Evolutionary conservation across 2,113 vertebrate genomes (phyloP).

Genomic region (Aldabrachelys gigantea): DNA sequence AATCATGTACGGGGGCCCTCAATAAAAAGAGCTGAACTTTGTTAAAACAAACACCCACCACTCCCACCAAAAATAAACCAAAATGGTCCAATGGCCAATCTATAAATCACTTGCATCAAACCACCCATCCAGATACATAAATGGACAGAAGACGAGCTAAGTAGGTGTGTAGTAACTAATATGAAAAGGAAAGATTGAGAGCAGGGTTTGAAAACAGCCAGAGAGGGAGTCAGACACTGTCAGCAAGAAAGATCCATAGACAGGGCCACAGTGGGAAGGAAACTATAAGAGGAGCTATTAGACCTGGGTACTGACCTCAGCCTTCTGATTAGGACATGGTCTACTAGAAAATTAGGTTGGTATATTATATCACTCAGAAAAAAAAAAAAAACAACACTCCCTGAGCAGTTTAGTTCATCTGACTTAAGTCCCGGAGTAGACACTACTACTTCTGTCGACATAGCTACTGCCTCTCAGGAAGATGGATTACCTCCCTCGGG

Average conservation of each 20-base stretch:
- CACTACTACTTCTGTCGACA: not conserved
- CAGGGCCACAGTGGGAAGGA: not conserved
- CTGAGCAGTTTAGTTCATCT: not conserved
- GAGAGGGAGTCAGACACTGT: not conserved
- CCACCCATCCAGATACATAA: not conserved
- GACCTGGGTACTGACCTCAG: accelerated
- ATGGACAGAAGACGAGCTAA: not conserved
- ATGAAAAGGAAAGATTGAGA: not conserved
- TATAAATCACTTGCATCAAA: not conserved
- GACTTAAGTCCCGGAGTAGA: not conserved
- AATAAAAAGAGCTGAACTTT: not conserved
- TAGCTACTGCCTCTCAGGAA: not conserved
- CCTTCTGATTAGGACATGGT: not conserved
- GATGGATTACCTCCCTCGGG: not conserved
- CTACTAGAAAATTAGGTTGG: not conserved
- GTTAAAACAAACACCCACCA: not conserved
- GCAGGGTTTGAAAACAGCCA: not conserved
- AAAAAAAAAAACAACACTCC: not conserved
- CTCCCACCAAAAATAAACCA: not conserved
- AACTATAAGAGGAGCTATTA: not conserved
- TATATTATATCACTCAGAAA: not conserved
- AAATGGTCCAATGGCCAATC: not conserved
- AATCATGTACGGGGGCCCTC: not conserved
- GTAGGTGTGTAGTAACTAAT: not conserved
- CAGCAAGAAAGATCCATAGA: not conserved